phyloP scores from a whole-genome alignment of 2,888 invertebrate genomes.

The Hyposoter didymator region DNA sequence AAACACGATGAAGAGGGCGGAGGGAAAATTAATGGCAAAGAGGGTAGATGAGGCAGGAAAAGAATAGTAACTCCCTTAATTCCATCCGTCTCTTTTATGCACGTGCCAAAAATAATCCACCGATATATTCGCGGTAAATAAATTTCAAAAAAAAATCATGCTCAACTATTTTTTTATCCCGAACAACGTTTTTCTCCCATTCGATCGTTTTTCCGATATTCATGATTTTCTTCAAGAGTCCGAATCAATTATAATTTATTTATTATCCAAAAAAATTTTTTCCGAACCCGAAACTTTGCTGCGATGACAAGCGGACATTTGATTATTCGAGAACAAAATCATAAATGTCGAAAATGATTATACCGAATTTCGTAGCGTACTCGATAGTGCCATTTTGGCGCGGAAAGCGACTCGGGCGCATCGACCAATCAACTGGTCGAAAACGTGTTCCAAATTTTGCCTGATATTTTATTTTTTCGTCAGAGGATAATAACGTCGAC shows the following conservation, averaged over 20 bases:
- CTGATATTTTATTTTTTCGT: neutral
- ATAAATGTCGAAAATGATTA: too few species aligned
- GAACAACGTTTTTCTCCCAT: neutral
- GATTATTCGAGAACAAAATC: too few species aligned
- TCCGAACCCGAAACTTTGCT: too few species aligned
- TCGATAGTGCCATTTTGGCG: too few species aligned
- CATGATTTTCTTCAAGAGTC: too few species aligned
- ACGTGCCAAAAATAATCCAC: conserved; percentile 18
- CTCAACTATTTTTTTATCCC: neutral
- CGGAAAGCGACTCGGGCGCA: neutral
- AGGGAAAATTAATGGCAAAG: conserved; percentile 42
- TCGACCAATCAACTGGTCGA: too few species aligned
- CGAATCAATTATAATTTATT: too few species aligned
- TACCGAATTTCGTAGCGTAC: too few species aligned
- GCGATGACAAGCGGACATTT: too few species aligned
- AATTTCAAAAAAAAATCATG: neutral
- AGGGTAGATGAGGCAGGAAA: conserved; percentile 48
- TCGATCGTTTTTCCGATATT: too few species aligned
- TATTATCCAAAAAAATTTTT: too few species aligned
- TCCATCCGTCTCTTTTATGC: conserved; percentile 33
- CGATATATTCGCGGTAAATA: neutral
- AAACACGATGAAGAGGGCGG: conserved; percentile 34
- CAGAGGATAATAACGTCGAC: neutral
- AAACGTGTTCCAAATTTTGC: too few species aligned
- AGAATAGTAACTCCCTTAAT: conserved; percentile 45